Evolutionary conservation across 2,888 invertebrate genomes (phyloP), one percentile per base, ranked within the genome.

Genomic region (Xestoiulus laeticollis): DNA sequence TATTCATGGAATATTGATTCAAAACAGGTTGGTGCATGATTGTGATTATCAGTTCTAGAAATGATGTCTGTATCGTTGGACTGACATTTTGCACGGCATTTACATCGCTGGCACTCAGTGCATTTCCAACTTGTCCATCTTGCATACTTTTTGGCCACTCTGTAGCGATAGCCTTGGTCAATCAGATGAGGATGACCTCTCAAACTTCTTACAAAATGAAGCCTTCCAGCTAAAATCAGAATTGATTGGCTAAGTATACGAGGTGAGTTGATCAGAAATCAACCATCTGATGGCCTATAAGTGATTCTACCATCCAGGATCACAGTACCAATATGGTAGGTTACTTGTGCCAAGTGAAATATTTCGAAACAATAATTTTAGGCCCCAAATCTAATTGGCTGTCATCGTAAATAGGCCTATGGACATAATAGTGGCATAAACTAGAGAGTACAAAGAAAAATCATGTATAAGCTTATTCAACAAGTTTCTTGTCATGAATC

Each of bases 91-190:
- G 43, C 85, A 26, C 43, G 85, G 6, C 85, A 85, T 38, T 85
- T 85, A 10, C 14, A 43, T 5, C 44, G 38, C 38, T 44, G 38
- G 43, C 44, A 85, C 85, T 85, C 44, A 1, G 44, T 12, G 8
- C 85, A 85, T 44, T 44, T 85, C 85, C 85, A 85, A 16, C 22
- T 38, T 14, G 85, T 85, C 85, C 38, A 78, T 32, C 30, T 26
- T 3, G 30, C 1, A 26, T 22, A 85, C 85, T 85, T 43, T 26
- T 38, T 85, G 8, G 44, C 44, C 22, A 85, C 38, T 85, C 85
- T 85, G 44, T 85, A 85, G 22, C 85, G 38, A 38, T 85, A 85
- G 19, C 85, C 85, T 33, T n/a, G 22, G 26, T 85, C 33, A 22
- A 85, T 12, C 14, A 85, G 85, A 19, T 85, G 85, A 44, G 38